Base-by-base conservation (phyloP, 2,888 invertebrate genomes). In the Lithosia quadra region DNA sequence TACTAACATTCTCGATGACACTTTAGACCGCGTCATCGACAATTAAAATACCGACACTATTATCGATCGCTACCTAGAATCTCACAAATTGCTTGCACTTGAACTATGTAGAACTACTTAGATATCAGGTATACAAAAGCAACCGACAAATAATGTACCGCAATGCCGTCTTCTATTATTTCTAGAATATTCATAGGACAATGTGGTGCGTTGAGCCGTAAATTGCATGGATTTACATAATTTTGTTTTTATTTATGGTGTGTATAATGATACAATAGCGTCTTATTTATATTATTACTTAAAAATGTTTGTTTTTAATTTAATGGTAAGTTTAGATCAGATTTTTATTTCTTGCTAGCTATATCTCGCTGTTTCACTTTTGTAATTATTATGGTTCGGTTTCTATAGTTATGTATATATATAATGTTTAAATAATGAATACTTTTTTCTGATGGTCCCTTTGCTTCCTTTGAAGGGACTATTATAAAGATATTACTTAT, bases 141-240 rank as follows among this genome's bases (percentile, higher is more conserved):
- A 56, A 34, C 15, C 22, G 55, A 22, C 75, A 57, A 67, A 39
- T 15, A 39, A 15, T 65, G 66, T 79, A 74, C 79, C 79, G 79
- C 79, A 79, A 76, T 79, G 79, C 81, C 43, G 81, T 71, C 68
- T 73, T 73, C 71, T 66, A 74, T 72, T 80, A 71, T 80, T 79
- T 78, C 76, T 69, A 79, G 81, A 75, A 73, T 67, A 66, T 78
- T 70, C 55, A 53, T 71, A 73, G 69, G 68, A 78, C 68, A 73
- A 34, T 63, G 63, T 71, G 55, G 39, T 56, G 15, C 53, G 53
- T 43, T 67, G 9, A 63, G 9, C 7, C 39, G 62, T 66, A 36
- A 72, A 78, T 80, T 70, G 66, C 75, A 53, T 75, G 66, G 63
- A 78, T 72, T 78, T 67, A 57, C 75, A 78, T 80, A 71, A 65